Evolutionary conservation across 1,140 invertebrate species (phyloP), one percentile per base, ranked within the genome.

Genomic region (Delia radicum): DNA sequence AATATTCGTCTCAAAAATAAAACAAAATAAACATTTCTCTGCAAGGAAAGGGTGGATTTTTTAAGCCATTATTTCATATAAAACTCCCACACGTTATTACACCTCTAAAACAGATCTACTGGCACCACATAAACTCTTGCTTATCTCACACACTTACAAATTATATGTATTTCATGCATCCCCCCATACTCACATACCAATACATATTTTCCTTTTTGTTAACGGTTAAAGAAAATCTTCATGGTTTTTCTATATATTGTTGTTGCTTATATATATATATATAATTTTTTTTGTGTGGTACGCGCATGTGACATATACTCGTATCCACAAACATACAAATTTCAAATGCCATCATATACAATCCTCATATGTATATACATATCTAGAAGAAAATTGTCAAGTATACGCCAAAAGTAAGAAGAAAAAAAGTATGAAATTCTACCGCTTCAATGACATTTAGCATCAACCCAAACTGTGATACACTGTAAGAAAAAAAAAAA

Each of bases 261-360:
- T 37, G 8, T 13, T 37, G 33, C 13, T 37, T 2, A 2, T 3
- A 1, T 1, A 10, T 3, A 10, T 37, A 10, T 37, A 10, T 37
- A 10, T 33, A 6, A 21, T 55, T 18, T 55, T 21, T n/a, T 18
- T 55, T 18, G 4, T n/a, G 48, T 8, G 18, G 21, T 55, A 55
- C 48, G 48, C 48, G 48, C 48, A 55, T 55, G 48, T 55, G 48
- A 55, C 48, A 55, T 55, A 55, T 55, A 55, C 48, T 24, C 48
- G 48, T 55, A 55, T n/a, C 48, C 48, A 55, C 48, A 55, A 55
- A 55, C n/a, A 55, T 21, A 55, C 18, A 55, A 15, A 48, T n/a
- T 21, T 21, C 48, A 55, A 42, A 42, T 42, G n/a, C 37, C 37
- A 42, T 42, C 48, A 55, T 21, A 21, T 55, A 42, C 6, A 42